Conservation (phyloP, 1,140 invertebrate genomes). For the Bombus impatiens region DNA sequence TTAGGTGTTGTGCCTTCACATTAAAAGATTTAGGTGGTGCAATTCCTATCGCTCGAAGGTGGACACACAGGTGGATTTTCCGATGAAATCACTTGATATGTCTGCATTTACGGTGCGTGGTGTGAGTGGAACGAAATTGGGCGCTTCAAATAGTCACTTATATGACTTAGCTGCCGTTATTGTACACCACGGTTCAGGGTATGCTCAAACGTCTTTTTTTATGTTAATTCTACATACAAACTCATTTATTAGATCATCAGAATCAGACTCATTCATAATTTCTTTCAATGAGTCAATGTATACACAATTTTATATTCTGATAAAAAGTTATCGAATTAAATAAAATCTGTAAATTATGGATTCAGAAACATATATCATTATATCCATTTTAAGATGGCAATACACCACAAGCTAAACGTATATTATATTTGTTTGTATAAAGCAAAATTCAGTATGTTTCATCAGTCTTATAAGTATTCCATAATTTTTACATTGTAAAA, state of each 20-base stretch:
- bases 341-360: background rate
- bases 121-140: constrained; percentile 86
- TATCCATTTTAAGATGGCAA: background rate
- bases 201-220: constrained; percentile 25
- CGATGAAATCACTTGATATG: constrained; percentile 90
- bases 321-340: background rate
- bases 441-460: background rate
- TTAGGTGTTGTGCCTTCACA: constrained; percentile 91
- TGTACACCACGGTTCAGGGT: constrained; percentile 93
- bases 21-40: constrained; percentile 93
- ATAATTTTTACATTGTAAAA: background rate
- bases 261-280: background rate
- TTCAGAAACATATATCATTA: background rate
- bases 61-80: constrained; percentile 91
- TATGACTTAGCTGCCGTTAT: constrained; percentile 94
- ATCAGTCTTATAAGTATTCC: background rate
- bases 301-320: background rate
- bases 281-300: background rate
- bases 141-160: constrained; percentile 85
- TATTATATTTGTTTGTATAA: background rate
- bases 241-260: too few species aligned
- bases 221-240: background rate
- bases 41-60: constrained; percentile 91
- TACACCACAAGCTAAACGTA: background rate
- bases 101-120: constrained; percentile 89